Base-by-base conservation (phyloP, 2,113 vertebrate genomes). In the Tragelaphus scriptus region DNA sequence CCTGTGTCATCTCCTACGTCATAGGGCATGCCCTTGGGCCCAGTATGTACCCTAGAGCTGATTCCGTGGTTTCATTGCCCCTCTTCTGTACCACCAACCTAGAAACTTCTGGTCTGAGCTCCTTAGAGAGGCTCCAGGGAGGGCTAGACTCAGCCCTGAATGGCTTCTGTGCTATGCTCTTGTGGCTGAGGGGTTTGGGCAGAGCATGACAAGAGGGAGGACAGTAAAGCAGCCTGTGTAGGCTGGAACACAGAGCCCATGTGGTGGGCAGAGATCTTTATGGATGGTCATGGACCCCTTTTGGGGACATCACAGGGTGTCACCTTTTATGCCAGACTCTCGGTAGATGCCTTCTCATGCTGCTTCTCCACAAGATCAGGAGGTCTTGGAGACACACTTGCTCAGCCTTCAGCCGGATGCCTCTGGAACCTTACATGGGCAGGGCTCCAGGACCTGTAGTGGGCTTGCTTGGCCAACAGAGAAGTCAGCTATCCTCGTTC, bases 81-180 rank as follows among this genome's bases (percentile, higher is more conserved):
- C 36, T 32, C 92, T 98, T 98, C 99, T 0, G 98, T 99, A 65
- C 99, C 99, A 0, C 47, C 21, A 3, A 98, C 97, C 99, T 99
- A 32, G 81, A 47, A 19, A n/a, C 55, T 32, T 49, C 79, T 2
- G 19, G 19, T 30, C 12, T 36, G 36, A 65, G 79, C 49, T 19
- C 51, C 82, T 55, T 3, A 3, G 23, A 51, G 58, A 51, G 51
- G 51, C 36, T 49, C 47, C 32, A 32, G 63, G 85, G 30, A 56
- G 13, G 40, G 32, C 25, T 1, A 6, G 25, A 10, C 3, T 4
- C 1, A 1, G 49, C 53, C n/a, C 12, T 44, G 9, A 13, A 23
- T 15, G 56, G 12, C 90, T 49, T 84, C 28, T 63, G 5, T 4
- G 28, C 44, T 9, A 2, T 5, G 9, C 55, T 15, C 47, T 44